phyloP scores from a whole-genome alignment of 2,797 vertebrate species.

The Pantherophis alleghaniensis region DNA sequence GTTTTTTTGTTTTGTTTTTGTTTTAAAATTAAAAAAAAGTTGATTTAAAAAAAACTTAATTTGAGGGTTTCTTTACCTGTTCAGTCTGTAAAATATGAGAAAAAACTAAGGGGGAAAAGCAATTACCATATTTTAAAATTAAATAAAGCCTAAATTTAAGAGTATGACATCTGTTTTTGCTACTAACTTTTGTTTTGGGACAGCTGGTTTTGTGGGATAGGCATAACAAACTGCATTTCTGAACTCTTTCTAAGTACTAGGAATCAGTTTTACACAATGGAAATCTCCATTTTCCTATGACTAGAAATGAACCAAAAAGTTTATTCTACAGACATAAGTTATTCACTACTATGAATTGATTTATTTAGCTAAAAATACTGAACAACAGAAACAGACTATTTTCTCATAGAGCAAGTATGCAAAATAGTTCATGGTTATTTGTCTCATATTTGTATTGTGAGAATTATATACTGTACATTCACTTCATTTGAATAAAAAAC shows the following conservation, averaged over 20 bases:
- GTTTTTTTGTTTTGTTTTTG: no score
- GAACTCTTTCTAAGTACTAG: not conserved
- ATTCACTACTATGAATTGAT: not conserved
- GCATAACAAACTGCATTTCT: not conserved
- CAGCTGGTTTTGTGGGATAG: not conserved
- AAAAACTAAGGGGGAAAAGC: not conserved
- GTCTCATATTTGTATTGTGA: not conserved
- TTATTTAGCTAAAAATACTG: not conserved
- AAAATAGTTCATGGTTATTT: not conserved
- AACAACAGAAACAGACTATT: not conserved
- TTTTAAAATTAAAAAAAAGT: no score
- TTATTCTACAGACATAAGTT: not conserved
- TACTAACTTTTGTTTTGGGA: not conserved
- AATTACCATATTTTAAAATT: not conserved
- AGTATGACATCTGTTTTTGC: not conserved
- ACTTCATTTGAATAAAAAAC: not conserved
- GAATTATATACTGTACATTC: not conserved
- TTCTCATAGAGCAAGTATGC: not conserved
- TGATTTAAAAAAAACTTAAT: not conserved
- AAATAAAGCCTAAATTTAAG: not conserved
- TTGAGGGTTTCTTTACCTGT: not conserved
- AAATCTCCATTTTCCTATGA: not conserved
- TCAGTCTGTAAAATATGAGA: not conserved
- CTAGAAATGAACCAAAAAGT: not conserved
- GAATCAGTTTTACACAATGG: not conserved